A percentile compares a stretch with the other conserved stretches of the same genome.
Evolutionary conservation across 2,113 vertebrate species (phyloP).

Genomic region (Uria aalge): DNA sequence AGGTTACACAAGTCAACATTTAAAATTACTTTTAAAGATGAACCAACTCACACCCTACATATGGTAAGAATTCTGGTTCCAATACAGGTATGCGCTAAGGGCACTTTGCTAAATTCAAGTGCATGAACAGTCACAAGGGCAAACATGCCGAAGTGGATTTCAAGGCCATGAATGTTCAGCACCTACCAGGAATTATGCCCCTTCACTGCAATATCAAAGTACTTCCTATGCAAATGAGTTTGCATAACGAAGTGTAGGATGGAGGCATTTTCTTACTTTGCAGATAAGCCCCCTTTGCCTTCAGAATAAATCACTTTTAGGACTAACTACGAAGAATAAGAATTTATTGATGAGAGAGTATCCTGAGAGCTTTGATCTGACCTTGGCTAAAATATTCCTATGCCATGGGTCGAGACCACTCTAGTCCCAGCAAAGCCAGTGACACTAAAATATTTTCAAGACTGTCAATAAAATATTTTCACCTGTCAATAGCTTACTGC

Average conservation of each 20-base stretch:
- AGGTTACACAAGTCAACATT: conserved; percentile 4
- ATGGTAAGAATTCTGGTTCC: not conserved
- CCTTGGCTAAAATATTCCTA: not conserved
- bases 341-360: not conserved
- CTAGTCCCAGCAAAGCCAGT: not conserved
- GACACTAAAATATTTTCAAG: not conserved
- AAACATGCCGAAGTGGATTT: not conserved
- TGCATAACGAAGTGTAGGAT: not conserved
- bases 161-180: not conserved
- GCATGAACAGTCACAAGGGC: not conserved
- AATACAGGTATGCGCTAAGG: not conserved
- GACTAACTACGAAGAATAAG: not conserved
- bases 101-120: not conserved
- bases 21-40: conserved; percentile 10
- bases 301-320: not conserved
- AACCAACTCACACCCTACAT: not conserved
- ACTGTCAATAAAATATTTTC: not conserved
- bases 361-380: not conserved
- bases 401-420: rapidly evolving
- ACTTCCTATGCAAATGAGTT: not conserved
- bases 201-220: not conserved
- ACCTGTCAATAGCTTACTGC: not conserved
- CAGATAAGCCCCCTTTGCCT: not conserved
- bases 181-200: not conserved
- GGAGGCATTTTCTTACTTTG: not conserved